Evolutionary conservation across 2,113 vertebrate genomes (phyloP).

Genomic region (Amblyopsis rosae): DNA sequence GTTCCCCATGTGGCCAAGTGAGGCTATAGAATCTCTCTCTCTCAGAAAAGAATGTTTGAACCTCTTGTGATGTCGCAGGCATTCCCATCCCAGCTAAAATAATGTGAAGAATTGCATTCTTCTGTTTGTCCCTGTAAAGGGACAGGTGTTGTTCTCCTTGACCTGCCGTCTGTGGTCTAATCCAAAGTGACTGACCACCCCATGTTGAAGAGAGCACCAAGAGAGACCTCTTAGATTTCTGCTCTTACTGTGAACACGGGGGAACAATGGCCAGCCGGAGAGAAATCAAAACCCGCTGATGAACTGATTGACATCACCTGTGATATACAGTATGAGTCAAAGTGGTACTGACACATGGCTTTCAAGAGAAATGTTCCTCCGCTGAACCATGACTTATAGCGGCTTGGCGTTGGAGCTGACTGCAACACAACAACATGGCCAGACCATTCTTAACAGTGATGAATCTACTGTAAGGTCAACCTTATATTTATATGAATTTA

Average conservation of each 20-base stretch:
- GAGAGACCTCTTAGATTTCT: constrained; percentile 68
- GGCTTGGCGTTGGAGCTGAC: no score
- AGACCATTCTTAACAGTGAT: constrained; percentile 4
- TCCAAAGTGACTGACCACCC: constrained; percentile 73
- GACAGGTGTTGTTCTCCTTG: constrained; percentile 70
- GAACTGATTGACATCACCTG: constrained; percentile 71
- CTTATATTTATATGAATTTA: constrained; percentile 10
- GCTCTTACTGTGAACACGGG: constrained; percentile 54
- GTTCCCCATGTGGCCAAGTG: no score
- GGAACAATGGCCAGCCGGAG: constrained; percentile 60
- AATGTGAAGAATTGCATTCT: constrained; percentile 38
- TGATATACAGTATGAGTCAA: constrained; percentile 52
- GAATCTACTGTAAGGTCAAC: constrained; percentile 18
- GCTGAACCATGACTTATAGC: constrained; percentile 21
- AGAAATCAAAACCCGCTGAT: constrained; percentile 60
- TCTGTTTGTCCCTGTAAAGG: constrained; percentile 43
- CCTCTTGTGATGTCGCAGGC: constrained; percentile 22
- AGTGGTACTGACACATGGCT: constrained; percentile 41
- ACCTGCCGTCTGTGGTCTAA: constrained; percentile 75
- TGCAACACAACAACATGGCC: constrained; percentile 3
- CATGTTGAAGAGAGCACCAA: constrained; percentile 59
- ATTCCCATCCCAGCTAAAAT: constrained; percentile 9
- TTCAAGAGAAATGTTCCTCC: constrained; percentile 51
- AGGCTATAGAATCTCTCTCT: neutral
- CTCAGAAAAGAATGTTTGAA: neutral